Base-by-base conservation (phyloP, 2,797 vertebrate species). In the Oreochromis grahami region DNA sequence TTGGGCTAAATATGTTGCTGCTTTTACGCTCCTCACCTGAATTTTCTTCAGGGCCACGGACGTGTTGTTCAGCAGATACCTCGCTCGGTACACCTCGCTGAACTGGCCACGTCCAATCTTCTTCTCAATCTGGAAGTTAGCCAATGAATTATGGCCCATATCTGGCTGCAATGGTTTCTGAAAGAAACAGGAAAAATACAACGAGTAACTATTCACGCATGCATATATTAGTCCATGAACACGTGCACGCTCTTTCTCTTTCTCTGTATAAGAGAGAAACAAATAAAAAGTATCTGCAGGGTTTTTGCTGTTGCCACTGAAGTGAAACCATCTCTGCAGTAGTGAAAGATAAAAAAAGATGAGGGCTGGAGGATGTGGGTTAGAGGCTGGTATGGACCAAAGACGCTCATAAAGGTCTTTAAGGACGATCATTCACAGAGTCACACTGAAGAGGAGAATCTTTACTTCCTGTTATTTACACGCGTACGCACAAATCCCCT, bases 51-150 rank as follows among this genome's bases (percentile, higher is more conserved):
- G 95, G 82, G 98, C 98, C 90, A 99, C 97, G 6, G 98, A 96
- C 0, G 98, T 98, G 91, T 98, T 97, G 94, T 99, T 97, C 90
- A 99, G 89, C 83, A 98, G 95, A 93, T 97, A 99, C 21, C 96
- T 95, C 7, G 98, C 98, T 94, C 98, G 96, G 89, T 98, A 99
- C 77, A 99, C 98, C 96, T 99, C 98, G 81, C 98, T 99, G 93
- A 99, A 99, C 90, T 99, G 98, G 80, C 98, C 98, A 65, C 98
- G 97, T 63, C 98, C 98, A 53, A 99, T 99, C 94, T 99, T 99
- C 91, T 99, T 99, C 92, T 98, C 97, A 87, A 99, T 99, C 88
- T 97, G 97, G 93, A 98, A 99, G 95, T 99, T 99, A 87, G 97
- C 97, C 91, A 99, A 94, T 0, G 96, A 98, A 76, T 98, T 99